These are phyloP conservation scores for Drosophila yooni DNA, from an alignment of 2,888 invertebrate species.

Conservation along the genomic window DNA sequence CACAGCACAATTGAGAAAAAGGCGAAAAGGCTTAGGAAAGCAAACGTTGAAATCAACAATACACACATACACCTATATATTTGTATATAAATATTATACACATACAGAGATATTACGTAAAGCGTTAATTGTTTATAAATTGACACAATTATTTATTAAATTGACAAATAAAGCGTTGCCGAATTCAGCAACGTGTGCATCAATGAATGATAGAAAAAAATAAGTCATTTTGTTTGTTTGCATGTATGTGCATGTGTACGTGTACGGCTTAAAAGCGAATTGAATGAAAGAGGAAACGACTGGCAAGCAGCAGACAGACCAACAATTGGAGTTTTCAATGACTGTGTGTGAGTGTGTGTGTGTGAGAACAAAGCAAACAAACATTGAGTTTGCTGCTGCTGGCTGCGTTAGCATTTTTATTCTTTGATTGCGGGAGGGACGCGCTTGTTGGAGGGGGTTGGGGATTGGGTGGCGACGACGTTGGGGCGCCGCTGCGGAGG, in stretches of 20 bases:
- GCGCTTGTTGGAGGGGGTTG: not conserved
- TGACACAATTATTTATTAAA: constrained; percentile 55
- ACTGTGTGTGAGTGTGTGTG: not conserved
- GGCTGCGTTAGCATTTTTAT: constrained; percentile 46
- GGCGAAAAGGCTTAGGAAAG: constrained; percentile 48
- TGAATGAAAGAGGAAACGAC: constrained; percentile 56
- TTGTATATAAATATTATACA: constrained; percentile 24
- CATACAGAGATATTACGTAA: constrained; percentile 53
- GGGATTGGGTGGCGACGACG: constrained; percentile 17
- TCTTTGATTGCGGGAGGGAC: constrained; percentile 37
- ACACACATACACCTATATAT: constrained; percentile 1
- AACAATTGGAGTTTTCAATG: constrained; percentile 45
- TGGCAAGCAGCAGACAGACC: constrained; percentile 29
- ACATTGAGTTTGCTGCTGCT: constrained; percentile 32
- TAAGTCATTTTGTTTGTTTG: not conserved
- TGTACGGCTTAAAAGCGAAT: constrained; percentile 36
- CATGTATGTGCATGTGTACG: not conserved
- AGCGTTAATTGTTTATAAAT: constrained; percentile 54
- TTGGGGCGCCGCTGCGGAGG: constrained; percentile 56
- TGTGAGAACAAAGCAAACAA: constrained; percentile 46
- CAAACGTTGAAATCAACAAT: constrained; percentile 39
- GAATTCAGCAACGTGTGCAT: constrained; percentile 23
- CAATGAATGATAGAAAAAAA: constrained; percentile 40
- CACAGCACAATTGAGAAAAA: constrained; percentile 29
- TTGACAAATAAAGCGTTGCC: constrained; percentile 43